A percentile compares a stretch with the other conserved stretches of the same genome.
Conservation (phyloP, 2,113 vertebrate genomes). For the Lepus americanus region DNA sequence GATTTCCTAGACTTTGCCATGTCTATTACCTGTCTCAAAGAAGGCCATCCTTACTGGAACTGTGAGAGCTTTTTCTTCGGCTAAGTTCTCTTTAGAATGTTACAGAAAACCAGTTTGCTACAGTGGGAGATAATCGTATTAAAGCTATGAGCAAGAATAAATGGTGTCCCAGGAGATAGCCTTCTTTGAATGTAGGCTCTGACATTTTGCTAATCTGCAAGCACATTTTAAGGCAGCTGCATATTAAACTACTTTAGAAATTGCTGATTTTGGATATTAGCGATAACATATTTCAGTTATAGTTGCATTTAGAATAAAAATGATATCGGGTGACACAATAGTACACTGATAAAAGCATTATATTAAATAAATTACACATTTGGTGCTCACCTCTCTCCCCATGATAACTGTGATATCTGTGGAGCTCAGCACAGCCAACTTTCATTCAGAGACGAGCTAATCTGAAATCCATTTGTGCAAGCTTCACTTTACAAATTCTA, state of each 20-base stretch:
- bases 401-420: not conserved
- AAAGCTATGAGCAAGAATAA: conserved; percentile 47
- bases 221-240: conserved; percentile 60
- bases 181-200: conserved; percentile 20
- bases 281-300: conserved; percentile 15
- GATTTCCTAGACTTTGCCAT: not conserved
- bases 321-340: not conserved
- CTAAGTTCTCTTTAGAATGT: conserved; percentile 5
- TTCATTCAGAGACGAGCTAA: not conserved
- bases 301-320: conserved; percentile 39
- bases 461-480: not conserved
- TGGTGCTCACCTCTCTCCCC: not conserved
- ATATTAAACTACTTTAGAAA: conserved; percentile 31
- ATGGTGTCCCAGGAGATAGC: conserved; percentile 21
- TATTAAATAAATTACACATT: not conserved
- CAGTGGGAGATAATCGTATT: not conserved
- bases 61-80: not conserved
- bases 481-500: not conserved
- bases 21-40: not conserved
- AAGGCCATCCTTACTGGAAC: not conserved
- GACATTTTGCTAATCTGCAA: conserved; percentile 46
- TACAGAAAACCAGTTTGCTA: conserved; percentile 9
- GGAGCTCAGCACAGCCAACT: not conserved
- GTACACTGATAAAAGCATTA: not conserved
- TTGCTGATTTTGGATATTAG: not conserved